phyloP scores from a whole-genome alignment of 1,140 invertebrate genomes.

The Stratiolaelaps scimitus region DNA sequence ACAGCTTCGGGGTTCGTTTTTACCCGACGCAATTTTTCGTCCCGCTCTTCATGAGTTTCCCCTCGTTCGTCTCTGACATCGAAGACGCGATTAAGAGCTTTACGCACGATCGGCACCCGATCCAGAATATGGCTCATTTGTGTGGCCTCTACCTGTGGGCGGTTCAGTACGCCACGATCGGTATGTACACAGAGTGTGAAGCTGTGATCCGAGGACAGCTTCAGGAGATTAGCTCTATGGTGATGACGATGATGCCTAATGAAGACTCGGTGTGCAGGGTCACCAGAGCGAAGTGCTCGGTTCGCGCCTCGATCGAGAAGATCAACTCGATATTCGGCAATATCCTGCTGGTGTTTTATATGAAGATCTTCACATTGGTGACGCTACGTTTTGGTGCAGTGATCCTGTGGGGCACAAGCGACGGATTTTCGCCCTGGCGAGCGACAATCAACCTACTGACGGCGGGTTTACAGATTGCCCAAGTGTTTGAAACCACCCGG shows the following conservation, averaged over 20 bases:
- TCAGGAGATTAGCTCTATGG: background rate
- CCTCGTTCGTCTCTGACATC: background rate
- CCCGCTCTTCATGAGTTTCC: background rate
- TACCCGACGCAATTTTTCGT: background rate
- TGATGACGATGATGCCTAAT: background rate
- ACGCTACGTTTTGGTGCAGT: slow-evolving; percentile 19
- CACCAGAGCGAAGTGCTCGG: background rate
- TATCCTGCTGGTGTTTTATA: background rate
- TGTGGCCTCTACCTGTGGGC: slow-evolving; percentile 16
- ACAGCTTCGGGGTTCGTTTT: background rate
- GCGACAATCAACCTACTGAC: background rate
- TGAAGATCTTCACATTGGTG: slow-evolving; percentile 8
- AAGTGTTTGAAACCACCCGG: background rate
- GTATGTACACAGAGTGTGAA: slow-evolving; percentile 18
- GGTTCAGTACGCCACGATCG: background rate
- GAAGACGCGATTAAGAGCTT: background rate
- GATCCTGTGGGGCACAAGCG: slow-evolving; percentile 3
- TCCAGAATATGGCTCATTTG: background rate
- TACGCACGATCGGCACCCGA: background rate
- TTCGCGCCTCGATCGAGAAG: background rate
- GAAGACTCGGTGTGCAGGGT: background rate
- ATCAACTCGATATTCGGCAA: slow-evolving; percentile 10
- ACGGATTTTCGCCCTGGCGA: background rate
- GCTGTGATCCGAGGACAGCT: background rate
- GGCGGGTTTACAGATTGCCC: background rate